Evolutionary conservation across 2,113 vertebrate species (phyloP), one percentile per base, ranked within the genome.

Genomic region (Misgurnus anguillicaudatus): DNA sequence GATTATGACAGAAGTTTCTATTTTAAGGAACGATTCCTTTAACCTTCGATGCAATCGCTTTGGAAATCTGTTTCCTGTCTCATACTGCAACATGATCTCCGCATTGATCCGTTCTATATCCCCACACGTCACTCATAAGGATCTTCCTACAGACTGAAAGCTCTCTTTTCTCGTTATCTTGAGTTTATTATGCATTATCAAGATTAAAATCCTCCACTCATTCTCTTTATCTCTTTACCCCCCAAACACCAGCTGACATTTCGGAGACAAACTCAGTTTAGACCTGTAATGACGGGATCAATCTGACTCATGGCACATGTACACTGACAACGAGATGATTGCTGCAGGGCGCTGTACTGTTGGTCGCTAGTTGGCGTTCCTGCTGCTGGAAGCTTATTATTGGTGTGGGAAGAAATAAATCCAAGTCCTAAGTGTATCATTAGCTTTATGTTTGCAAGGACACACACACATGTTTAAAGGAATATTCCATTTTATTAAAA

Each of bases 251-350:
- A 36, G 16, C 55, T 51, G 65, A 21, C 19, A 17, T 55, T 75
- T 77, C 14, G 82, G 65, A 72, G 80, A 75, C 38, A 62, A 64
- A 66, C 48, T 69, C 10, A 1, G 57, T 60, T 68, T 39, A 8
- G 57, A 41, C 47, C 55, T 51, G 79, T 86, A 91, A 89, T 78
- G 78, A 86, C 84, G 78, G 80, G 80, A 90, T 89, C 86, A 83
- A 88, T 88, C 87, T 84, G 71, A 80, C 14, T 17, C 16, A 17
- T 55, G 51, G 4, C 51, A 17, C 16, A 6, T 6, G 6, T 55
- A 17, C 51, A 17, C 5, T 55, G 51, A 6, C 51, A 55, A 17
- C 6, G 6, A 6, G 16, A 6, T 16, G 14, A 6, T 48, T 48
- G 11, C 47, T 48, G 9, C 13, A 13, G 47, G 47, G 4, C 47